phyloP scores from a whole-genome alignment of 2,113 vertebrate genomes.

The Macroglossus sobrinus region DNA sequence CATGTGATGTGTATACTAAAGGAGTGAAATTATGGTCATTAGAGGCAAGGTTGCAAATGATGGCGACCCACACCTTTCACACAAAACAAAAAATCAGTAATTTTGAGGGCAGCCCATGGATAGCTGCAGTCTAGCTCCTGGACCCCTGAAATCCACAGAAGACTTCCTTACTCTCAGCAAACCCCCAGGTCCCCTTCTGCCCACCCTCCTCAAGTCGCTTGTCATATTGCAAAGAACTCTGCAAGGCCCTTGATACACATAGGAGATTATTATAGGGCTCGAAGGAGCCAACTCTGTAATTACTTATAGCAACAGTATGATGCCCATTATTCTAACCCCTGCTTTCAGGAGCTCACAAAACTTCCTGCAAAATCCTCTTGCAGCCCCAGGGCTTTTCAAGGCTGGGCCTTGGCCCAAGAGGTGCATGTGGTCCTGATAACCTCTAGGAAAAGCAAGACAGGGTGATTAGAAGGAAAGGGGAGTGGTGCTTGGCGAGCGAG shows the following conservation, averaged over 20 bases:
- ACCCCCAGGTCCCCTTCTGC: not conserved
- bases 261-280: conserved; percentile 67
- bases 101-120: conserved; percentile 29
- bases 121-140: not conserved
- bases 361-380: conserved; percentile 9
- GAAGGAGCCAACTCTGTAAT: conserved; percentile 44
- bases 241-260: not conserved
- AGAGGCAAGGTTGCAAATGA: conserved; percentile 24
- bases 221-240: conserved; percentile 19
- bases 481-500: not conserved
- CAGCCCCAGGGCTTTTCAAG: not conserved
- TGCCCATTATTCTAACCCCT: conserved; percentile 48
- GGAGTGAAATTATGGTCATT: conserved; percentile 41
- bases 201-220: not conserved
- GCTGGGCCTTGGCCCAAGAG: conserved; percentile 55
- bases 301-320: not conserved
- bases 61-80: conserved; percentile 10
- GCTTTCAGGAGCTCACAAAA: conserved; percentile 36
- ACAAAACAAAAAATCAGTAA: conserved; percentile 35
- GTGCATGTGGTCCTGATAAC: conserved; percentile 37
- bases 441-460: conserved; percentile 42
- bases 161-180: not conserved
- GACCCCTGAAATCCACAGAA: not conserved
- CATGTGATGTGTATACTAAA: conserved; percentile 1
- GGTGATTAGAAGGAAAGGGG: conserved; percentile 40